These are phyloP conservation scores for Anneissia japonica DNA, from an alignment of 35 echinoderm and acorn worm species.

Conservation along the genomic window DNA sequence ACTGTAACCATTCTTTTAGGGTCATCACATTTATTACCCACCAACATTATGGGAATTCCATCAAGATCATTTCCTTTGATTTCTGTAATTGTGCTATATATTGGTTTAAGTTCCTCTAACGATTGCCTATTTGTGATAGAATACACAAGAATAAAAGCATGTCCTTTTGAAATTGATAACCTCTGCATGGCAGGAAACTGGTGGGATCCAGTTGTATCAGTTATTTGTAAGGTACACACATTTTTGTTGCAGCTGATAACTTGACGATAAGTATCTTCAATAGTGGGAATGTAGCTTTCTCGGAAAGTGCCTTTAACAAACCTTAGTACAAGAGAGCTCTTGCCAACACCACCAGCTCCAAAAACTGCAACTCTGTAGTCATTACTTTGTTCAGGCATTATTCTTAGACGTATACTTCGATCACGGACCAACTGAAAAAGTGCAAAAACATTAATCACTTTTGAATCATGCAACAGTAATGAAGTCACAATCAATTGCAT, in stretches of 20 bases:
- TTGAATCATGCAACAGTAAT: too few species aligned
- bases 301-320: conserved; percentile 97
- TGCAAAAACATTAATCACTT: too few species aligned
- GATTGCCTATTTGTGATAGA: conserved; percentile 97
- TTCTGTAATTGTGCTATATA: conserved; percentile 87
- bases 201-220: conserved; percentile 94
- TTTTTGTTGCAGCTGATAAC: conserved; percentile 99
- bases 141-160: conserved; percentile 97
- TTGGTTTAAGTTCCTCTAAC: conserved; percentile 94
- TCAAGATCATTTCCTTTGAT: conserved; percentile 93
- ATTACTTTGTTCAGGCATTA: conserved; percentile 99
- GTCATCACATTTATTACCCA: conserved; percentile 98
- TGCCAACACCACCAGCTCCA: conserved; percentile 94
- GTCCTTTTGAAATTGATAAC: conserved; percentile 93
- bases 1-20: conserved; percentile 86
- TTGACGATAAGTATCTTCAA: conserved; percentile 96
- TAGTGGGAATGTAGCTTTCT: conserved; percentile 94
- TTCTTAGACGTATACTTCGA: conserved; percentile 92
- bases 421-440: conserved; percentile 83
- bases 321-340: conserved; percentile 88
- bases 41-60: conserved; percentile 91
- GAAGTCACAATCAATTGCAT: too few species aligned
- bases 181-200: conserved; percentile 99
- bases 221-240: conserved; percentile 95
- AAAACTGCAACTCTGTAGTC: conserved; percentile 95